Conservation (phyloP, 2,797 vertebrate genomes). For the Pseudocheirus occidentalis region DNA sequence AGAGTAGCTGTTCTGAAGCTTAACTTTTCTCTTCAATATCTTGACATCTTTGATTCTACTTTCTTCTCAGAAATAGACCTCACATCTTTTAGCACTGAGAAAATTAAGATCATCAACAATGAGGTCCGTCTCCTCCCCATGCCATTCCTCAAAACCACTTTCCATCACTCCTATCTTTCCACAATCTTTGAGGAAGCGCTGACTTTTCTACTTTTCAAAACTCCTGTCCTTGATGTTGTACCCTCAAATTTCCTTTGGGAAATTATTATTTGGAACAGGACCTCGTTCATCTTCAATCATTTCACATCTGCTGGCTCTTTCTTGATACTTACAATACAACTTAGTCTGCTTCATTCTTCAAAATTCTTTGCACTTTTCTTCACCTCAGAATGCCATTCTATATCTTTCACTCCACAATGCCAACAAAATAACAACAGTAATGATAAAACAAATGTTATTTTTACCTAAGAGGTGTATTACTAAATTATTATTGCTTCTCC, state of each 20-base stretch:
- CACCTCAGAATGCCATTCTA: background rate
- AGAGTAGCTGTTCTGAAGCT: background rate
- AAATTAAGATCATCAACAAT: background rate
- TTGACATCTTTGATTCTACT: background rate
- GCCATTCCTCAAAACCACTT: background rate
- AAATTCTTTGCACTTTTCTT: background rate
- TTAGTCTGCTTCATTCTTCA: background rate
- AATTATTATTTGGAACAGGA: background rate
- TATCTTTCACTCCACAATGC: background rate
- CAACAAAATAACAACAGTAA: no score
- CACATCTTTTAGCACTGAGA: background rate
- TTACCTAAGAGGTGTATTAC: background rate
- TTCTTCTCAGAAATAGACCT: background rate
- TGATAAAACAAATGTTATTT: background rate
- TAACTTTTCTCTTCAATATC: background rate
- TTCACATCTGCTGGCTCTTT: background rate
- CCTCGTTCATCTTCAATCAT: background rate
- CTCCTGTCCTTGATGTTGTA: background rate
- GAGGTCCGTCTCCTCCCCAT: background rate
- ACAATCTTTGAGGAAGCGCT: background rate
- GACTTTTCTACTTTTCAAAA: background rate
- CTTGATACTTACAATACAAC: background rate
- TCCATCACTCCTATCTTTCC: background rate
- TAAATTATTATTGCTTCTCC: background rate
- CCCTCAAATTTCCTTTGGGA: background rate